Conservation (phyloP, 2,113 vertebrate genomes). For the Castor canadensis region DNA sequence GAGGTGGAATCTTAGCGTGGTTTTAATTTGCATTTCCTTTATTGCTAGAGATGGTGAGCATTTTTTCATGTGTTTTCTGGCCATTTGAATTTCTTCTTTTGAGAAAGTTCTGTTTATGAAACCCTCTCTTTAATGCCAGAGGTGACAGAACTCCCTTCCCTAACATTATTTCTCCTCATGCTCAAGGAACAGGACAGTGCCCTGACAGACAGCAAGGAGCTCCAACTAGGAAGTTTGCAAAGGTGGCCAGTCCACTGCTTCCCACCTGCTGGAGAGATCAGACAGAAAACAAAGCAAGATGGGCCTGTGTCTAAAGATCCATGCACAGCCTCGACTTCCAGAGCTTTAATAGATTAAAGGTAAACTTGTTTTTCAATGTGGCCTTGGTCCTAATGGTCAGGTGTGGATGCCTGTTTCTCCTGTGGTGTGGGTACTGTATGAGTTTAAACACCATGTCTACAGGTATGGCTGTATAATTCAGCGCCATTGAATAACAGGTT, state of each 20-base stretch:
- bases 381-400: background rate
- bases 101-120: too few species aligned
- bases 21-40: too few species aligned
- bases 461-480: background rate
- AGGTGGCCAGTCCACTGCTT: too few species aligned
- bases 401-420: background rate
- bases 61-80: too few species aligned
- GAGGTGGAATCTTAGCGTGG: too few species aligned
- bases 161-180: background rate
- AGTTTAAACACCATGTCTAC: background rate
- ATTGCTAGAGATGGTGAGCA: too few species aligned
- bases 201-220: too few species aligned
- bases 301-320: background rate
- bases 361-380: background rate
- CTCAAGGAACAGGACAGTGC: too few species aligned
- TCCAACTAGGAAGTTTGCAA: too few species aligned
- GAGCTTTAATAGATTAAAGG: background rate
- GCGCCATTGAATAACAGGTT: background rate
- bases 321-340: background rate
- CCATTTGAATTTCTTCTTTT: too few species aligned
- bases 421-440: background rate
- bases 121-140: background rate
- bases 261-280: too few species aligned
- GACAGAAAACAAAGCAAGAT: background rate
- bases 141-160: background rate